Evolutionary conservation across 2,888 invertebrate genomes (phyloP).

Genomic region (Lasioglossum leucozonium): DNA sequence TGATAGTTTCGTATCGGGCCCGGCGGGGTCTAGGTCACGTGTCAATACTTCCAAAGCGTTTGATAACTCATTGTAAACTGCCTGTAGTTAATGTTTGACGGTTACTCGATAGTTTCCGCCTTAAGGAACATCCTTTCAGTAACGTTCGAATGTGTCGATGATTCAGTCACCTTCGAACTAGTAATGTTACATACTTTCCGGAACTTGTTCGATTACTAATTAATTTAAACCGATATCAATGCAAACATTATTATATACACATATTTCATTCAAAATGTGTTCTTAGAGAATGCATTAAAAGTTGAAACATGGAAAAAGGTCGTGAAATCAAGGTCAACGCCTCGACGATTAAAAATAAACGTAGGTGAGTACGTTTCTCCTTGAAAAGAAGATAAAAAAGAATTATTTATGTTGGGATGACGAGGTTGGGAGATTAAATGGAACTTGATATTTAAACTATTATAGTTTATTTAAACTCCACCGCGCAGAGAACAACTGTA

Average conservation of each 20-base stretch:
- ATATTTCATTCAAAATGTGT: background rate
- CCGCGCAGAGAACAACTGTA: no score
- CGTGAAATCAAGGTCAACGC: no score
- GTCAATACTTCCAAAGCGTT: slow-evolving; percentile 55
- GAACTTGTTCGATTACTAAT: background rate
- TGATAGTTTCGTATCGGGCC: slow-evolving; percentile 30
- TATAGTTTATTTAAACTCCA: no score
- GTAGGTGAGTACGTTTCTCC: no score
- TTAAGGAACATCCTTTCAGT: slow-evolving; percentile 62
- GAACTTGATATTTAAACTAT: no score
- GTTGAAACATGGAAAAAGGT: no score
- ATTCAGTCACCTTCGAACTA: slow-evolving; percentile 35
- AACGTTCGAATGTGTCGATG: slow-evolving; percentile 44
- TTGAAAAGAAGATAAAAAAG: no score
- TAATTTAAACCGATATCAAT: background rate
- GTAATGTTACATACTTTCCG: slow-evolving; percentile 12
- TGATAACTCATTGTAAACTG: slow-evolving; percentile 61
- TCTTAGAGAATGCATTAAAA: no score
- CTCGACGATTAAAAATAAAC: no score
- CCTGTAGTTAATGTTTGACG: slow-evolving; percentile 60
- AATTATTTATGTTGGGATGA: no score
- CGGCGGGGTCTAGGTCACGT: slow-evolving; percentile 60
- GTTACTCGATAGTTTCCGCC: slow-evolving; percentile 71
- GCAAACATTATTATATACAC: background rate
- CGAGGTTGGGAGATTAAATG: no score